Conservation (phyloP, 2,888 invertebrate genomes). For the Lingula anatina region DNA sequence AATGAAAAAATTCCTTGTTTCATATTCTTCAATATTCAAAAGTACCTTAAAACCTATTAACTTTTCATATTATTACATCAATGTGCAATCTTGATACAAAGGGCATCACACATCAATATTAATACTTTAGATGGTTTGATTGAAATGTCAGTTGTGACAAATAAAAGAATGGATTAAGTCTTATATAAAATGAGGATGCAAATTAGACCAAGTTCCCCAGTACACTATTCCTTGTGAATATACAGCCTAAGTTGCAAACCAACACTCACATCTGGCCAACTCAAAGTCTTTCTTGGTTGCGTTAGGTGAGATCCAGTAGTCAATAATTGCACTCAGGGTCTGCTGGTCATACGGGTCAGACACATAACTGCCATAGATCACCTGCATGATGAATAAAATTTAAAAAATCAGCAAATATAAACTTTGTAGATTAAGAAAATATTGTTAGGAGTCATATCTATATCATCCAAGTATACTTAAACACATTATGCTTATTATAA, state of each 20-base stretch:
- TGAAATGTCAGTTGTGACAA: no score
- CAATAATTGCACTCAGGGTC: conserved; percentile 45
- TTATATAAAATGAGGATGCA: neutral
- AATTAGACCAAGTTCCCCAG: neutral
- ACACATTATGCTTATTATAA: no score
- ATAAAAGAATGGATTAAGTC: neutral
- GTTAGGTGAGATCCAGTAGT: conserved; percentile 49
- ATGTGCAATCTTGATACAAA: neutral
- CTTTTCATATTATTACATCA: no score
- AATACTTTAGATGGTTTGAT: no score
- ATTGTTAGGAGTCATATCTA: no score
- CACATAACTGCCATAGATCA: conserved; percentile 45
- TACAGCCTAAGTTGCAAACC: neutral
- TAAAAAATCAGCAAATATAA: no score
- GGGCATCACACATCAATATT: no score
- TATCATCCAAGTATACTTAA: no score
- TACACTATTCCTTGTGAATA: neutral
- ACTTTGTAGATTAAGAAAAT: no score
- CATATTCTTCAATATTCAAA: no score
- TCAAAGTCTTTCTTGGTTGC: conserved; percentile 52
- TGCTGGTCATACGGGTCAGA: conserved; percentile 44
- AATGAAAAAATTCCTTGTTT: no score
- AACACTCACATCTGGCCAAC: conserved; percentile 44
- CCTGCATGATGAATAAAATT: conserved; percentile 20
- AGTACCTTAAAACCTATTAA: no score